phyloP scores from a whole-genome alignment of 30 jellyfish, hydroid and myxozoan species.

The Turritopsis dohrnii region DNA sequence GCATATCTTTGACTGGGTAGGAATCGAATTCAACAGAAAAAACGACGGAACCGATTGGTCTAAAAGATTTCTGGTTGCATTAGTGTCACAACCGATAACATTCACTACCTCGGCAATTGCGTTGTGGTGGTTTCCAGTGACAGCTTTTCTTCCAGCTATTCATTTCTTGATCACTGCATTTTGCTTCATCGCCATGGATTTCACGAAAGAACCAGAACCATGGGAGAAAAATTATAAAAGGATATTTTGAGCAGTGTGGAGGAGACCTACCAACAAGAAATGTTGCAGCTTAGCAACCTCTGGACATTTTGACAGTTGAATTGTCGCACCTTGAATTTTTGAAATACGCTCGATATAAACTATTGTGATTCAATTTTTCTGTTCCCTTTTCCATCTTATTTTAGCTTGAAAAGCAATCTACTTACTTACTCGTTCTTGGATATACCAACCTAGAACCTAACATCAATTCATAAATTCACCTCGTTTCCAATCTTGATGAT shows the following conservation, averaged over 20 bases:
- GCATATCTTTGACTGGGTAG: slow-evolving; percentile 86
- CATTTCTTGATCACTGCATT: slow-evolving; percentile 63
- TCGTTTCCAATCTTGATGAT: no score
- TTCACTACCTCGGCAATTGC: slow-evolving; percentile 74
- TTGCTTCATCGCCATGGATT: slow-evolving; percentile 80
- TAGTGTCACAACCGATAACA: slow-evolving; percentile 82
- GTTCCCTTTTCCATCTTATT: no score
- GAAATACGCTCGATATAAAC: no score
- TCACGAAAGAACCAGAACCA: slow-evolving; percentile 80
- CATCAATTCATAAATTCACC: no score
- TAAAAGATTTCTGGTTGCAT: slow-evolving; percentile 48
- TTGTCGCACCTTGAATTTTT: no score
- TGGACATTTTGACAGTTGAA: no score
- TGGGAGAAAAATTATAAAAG: slow-evolving; percentile 76
- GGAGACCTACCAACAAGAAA: no score
- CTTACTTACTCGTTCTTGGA: no score
- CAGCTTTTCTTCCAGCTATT: slow-evolving; percentile 68
- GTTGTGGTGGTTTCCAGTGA: slow-evolving; percentile 86
- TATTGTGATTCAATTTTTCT: no score
- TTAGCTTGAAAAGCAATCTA: no score
- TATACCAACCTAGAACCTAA: no score
- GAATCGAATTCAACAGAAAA: slow-evolving; percentile 71
- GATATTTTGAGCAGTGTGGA: slow-evolving; percentile 5
- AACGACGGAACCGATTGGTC: slow-evolving; percentile 84
- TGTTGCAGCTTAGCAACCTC: no score